Percentiles rank a stretch among this genome's conserved stretches.
These are phyloP conservation scores for Temnothorax longispinosus DNA, from an alignment of 1,140 invertebrate genomes.

Conservation along the genomic window DNA sequence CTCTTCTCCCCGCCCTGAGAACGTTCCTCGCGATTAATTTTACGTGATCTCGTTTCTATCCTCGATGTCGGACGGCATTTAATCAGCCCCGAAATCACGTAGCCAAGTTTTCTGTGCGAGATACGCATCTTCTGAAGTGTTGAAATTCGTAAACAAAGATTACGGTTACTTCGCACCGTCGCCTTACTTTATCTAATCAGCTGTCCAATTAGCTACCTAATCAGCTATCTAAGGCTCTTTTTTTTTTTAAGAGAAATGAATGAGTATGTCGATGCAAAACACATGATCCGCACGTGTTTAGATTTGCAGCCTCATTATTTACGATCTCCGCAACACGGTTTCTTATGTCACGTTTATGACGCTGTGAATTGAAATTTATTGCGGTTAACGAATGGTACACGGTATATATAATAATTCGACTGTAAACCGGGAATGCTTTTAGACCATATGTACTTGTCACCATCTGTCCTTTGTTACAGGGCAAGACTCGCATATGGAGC, in stretches of 20 bases:
- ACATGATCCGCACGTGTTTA: background rate
- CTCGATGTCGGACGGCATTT: background rate
- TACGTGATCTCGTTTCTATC: background rate
- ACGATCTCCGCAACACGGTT: background rate
- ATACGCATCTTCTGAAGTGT: background rate
- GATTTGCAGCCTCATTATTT: slow-evolving; percentile 7
- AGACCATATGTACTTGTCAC: background rate
- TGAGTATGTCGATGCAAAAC: background rate
- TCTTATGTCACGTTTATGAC: background rate
- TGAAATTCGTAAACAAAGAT: background rate
- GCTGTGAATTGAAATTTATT: background rate
- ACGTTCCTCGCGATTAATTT: background rate
- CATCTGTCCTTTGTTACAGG: background rate
- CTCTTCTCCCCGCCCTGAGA: background rate
- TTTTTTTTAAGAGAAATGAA: background rate
- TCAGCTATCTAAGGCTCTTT: background rate
- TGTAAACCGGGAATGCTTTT: background rate
- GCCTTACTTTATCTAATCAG: background rate
- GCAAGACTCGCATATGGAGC: background rate
- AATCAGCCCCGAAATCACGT: background rate
- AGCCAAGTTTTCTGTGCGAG: background rate
- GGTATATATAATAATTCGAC: background rate
- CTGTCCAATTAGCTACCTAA: background rate
- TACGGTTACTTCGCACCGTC: background rate
- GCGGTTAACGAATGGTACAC: background rate